Conservation (phyloP, 2,888 invertebrate genomes). For the Branchinecta sandiegonensis region DNA sequence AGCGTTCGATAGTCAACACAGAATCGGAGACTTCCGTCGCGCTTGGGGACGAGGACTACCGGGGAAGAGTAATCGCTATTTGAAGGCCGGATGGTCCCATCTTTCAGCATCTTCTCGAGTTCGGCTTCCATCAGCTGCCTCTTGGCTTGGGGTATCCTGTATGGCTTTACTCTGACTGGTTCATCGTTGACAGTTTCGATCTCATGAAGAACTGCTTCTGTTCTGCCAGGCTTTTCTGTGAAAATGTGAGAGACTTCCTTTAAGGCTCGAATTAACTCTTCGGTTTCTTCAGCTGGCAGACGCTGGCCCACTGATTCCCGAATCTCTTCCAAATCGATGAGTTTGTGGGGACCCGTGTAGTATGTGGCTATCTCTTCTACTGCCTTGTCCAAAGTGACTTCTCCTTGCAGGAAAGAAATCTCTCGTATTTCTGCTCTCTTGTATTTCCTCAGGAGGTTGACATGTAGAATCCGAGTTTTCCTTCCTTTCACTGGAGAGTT, state of each 20-base stretch:
- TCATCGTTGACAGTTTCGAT: neutral
- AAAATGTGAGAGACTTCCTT: neutral
- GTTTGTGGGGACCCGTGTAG: too few species aligned
- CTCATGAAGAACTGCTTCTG: neutral
- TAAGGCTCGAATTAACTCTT: too few species aligned
- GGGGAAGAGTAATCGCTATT: constrained; percentile 12
- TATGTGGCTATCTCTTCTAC: neutral
- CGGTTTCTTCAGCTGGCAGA: too few species aligned
- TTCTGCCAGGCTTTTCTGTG: neutral
- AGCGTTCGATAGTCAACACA: constrained; percentile 25
- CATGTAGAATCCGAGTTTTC: neutral
- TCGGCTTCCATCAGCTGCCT: too few species aligned
- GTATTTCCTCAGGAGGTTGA: neutral
- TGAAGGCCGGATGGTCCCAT: too few species aligned
- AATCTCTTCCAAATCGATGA: too few species aligned
- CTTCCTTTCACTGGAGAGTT: neutral
- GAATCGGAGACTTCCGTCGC: neutral
- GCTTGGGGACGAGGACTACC: neutral
- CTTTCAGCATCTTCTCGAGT: too few species aligned
- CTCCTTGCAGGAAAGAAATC: neutral
- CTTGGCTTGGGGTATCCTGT: constrained; percentile 15
- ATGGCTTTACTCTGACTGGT: neutral
- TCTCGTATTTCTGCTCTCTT: neutral
- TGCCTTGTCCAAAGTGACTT: neutral
- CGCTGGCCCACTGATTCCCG: too few species aligned